A percentile compares a stretch with the other conserved stretches of the same genome.
Conservation (phyloP, 2,113 vertebrate species). For the Neopipo cinnamomea region DNA sequence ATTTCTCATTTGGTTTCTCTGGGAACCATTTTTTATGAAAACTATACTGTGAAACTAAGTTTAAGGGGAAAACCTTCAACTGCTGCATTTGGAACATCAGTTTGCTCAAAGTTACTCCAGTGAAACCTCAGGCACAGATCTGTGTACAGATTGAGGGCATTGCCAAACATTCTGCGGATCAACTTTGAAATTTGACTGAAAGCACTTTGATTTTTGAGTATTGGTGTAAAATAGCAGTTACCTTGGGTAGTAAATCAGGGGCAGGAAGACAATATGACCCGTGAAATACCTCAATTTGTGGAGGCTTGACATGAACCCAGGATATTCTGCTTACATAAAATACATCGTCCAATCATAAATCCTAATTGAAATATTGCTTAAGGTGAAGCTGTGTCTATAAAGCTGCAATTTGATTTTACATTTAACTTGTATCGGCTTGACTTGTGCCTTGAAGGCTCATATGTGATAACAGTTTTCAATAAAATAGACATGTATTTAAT, state of each 20-base stretch:
- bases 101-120: background rate
- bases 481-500: background rate
- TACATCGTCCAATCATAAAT: background rate
- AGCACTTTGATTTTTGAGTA: background rate
- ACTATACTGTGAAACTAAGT: background rate
- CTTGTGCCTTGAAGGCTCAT: background rate
- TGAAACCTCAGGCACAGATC: background rate
- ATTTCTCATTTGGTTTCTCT: background rate
- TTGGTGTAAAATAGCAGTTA: background rate
- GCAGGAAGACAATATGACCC: background rate
- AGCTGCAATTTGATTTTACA: background rate
- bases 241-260: background rate
- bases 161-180: background rate
- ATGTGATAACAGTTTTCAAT: conserved; percentile 3
- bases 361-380: background rate
- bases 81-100: background rate
- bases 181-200: background rate
- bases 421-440: background rate
- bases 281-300: background rate
- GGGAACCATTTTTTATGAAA: background rate
- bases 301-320: background rate
- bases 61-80: background rate
- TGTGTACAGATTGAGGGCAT: background rate
- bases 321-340: background rate
- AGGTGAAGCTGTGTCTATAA: background rate